phyloP scores from a whole-genome alignment of 92 coral and sea anemone species.

The Paramuricea clavata region DNA sequence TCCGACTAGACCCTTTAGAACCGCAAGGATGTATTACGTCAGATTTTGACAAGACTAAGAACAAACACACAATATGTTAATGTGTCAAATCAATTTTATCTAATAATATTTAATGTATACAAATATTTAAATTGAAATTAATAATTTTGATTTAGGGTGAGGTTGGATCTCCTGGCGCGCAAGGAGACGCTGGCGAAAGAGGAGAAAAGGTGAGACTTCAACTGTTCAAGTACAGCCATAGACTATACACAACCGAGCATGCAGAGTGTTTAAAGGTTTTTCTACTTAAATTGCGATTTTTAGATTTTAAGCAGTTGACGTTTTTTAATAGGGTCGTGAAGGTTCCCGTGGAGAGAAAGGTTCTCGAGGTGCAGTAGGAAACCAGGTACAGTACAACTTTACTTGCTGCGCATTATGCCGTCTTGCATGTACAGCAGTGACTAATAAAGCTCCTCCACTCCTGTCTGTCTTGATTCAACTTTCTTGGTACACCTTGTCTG shows the following conservation, averaged over 20 bases:
- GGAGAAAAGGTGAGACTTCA: slow-evolving; percentile 8
- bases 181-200: slow-evolving; percentile 33
- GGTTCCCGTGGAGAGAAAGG: slow-evolving; percentile 10
- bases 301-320: not conserved
- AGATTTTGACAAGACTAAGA: no score
- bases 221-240: not conserved
- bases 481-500: no score
- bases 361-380: slow-evolving; percentile 8
- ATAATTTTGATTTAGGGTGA: slow-evolving; percentile 25
- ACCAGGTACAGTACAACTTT: not conserved
- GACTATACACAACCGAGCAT: not conserved
- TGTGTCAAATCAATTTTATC: no score
- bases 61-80: no score
- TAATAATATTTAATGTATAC: no score
- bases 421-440: no score
- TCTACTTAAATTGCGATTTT: not conserved
- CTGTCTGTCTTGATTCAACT: no score
- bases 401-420: not conserved
- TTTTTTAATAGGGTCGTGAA: not conserved
- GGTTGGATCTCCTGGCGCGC: slow-evolving; percentile 22
- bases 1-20: no score
- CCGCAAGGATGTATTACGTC: no score
- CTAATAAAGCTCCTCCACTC: no score
- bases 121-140: no score
- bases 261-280: not conserved